Evolutionary conservation across 1,140 invertebrate genomes (phyloP).

Genomic region (Helicoverpa armigera): DNA sequence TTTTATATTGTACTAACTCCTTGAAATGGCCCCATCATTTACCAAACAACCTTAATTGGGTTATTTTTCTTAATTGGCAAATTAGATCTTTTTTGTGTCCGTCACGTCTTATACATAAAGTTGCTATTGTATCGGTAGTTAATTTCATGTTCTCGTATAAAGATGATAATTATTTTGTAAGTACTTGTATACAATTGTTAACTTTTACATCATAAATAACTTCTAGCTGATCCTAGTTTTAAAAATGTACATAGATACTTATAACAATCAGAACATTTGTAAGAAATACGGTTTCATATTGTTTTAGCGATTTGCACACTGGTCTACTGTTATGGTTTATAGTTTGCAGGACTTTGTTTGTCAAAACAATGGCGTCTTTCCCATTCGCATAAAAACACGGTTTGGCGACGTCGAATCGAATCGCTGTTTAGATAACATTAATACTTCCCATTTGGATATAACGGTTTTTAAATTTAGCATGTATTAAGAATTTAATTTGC

Average conservation of each 20-base stretch:
- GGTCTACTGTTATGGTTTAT: constrained; percentile 11
- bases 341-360: constrained; percentile 39
- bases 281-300: constrained; percentile 9
- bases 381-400: constrained; percentile 37
- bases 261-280: not conserved
- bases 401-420: not conserved
- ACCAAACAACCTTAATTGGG: too few species aligned
- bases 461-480: not conserved
- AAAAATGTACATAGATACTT: not conserved
- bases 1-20: not conserved
- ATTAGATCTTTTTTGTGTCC: too few species aligned
- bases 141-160: too few species aligned
- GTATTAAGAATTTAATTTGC: not conserved
- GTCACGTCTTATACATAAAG: too few species aligned
- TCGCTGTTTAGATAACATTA: constrained; percentile 16
- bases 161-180: too few species aligned
- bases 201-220: too few species aligned
- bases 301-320: constrained; percentile 8
- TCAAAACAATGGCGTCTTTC: constrained; percentile 7
- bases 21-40: not conserved
- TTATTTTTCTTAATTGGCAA: too few species aligned
- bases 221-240: too few species aligned
- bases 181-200: too few species aligned
- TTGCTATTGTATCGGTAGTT: too few species aligned
- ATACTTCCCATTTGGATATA: constrained; percentile 16